Conservation (phyloP, 2,797 vertebrate genomes). For the Protonibea diacanthus region DNA sequence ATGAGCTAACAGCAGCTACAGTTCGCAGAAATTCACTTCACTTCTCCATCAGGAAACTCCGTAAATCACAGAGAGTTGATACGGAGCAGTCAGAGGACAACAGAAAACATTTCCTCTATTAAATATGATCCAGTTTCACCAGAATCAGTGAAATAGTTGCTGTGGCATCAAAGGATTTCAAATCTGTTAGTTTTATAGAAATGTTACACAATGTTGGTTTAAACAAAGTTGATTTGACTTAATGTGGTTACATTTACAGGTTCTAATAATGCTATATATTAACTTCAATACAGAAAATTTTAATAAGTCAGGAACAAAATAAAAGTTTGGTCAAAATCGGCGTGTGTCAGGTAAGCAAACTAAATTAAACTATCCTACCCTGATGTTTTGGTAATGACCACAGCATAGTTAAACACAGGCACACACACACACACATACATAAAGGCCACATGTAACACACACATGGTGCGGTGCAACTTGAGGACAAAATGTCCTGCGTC, state of each 20-base stretch:
- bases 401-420: not conserved
- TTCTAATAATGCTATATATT: not conserved
- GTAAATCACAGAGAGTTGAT: too few relatives aligned
- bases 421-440: not conserved
- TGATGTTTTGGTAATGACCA: not conserved
- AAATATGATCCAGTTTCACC: too few relatives aligned
- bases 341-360: not conserved
- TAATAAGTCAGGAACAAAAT: not conserved
- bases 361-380: not conserved
- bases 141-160: too few relatives aligned
- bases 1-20: too few relatives aligned
- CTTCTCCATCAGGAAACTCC: too few relatives aligned
- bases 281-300: not conserved
- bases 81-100: too few relatives aligned
- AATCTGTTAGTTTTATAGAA: too few relatives aligned
- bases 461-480: constrained; percentile 3
- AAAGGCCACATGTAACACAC: not conserved
- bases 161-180: too few relatives aligned
- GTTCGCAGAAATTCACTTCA: too few relatives aligned
- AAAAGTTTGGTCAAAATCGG: not conserved
- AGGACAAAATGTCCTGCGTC: constrained; percentile 66
- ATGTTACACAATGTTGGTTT: too few relatives aligned
- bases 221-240: not conserved
- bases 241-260: not conserved
- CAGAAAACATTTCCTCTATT: too few relatives aligned